Evolutionary conservation across 1,140 invertebrate genomes (phyloP).

Genomic region (Brachystomella parvula): DNA sequence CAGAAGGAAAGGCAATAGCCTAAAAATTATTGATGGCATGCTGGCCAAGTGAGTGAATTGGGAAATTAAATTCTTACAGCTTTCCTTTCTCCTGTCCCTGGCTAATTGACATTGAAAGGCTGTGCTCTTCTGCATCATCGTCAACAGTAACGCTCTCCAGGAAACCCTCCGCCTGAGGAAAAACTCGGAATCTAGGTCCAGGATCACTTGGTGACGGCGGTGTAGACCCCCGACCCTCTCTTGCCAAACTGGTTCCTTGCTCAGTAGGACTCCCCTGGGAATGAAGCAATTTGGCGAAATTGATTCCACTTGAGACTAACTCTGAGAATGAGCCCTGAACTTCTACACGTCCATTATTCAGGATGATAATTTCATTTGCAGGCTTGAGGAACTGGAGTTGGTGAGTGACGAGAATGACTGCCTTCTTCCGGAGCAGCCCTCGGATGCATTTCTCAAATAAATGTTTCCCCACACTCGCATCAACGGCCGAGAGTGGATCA

Average conservation of each 20-base stretch:
- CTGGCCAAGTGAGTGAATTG: too few relatives aligned
- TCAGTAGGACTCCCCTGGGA: neutral
- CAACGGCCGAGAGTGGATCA: conserved; percentile 50
- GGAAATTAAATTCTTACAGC: too few relatives aligned
- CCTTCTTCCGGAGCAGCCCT: conserved; percentile 60
- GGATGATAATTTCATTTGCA: conserved; percentile 34
- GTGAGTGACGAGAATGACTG: conserved; percentile 70
- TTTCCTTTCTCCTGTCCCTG: neutral
- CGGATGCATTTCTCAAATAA: conserved; percentile 44
- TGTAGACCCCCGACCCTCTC: neutral
- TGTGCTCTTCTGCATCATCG: neutral
- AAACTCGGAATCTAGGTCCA: neutral
- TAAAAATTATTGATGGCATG: too few relatives aligned
- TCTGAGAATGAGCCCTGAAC: neutral
- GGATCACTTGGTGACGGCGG: neutral
- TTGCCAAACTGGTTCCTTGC: too few relatives aligned
- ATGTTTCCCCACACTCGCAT: conserved; percentile 47
- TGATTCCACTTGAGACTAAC: neutral
- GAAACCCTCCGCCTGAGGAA: neutral
- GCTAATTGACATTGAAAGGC: neutral
- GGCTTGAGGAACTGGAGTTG: conserved; percentile 65
- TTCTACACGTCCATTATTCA: conserved; percentile 19
- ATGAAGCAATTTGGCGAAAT: neutral
- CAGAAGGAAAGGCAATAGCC: too few relatives aligned
- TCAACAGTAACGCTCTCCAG: neutral